These are phyloP conservation scores for Ptilorrhoa leucosticta DNA, from an alignment of 2,113 vertebrate species.

Conservation along the genomic window DNA sequence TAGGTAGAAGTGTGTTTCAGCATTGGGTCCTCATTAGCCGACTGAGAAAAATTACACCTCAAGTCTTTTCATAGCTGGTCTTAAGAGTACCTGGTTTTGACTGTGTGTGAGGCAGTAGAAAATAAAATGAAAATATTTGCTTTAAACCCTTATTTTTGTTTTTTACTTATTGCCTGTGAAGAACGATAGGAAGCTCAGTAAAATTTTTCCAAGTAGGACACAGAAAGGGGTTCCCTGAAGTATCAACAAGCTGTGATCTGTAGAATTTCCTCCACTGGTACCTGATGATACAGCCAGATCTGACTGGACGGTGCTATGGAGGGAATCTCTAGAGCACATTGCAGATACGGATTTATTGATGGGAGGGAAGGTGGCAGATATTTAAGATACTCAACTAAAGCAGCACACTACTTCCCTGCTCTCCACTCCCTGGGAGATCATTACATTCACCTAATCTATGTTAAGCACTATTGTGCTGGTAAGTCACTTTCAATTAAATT, in stretches of 20 bases:
- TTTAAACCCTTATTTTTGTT: background rate
- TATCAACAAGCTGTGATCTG: background rate
- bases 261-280: background rate
- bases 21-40: background rate
- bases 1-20: background rate
- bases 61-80: background rate
- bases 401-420: background rate
- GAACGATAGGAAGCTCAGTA: background rate
- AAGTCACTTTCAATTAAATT: background rate
- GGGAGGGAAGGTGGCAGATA: background rate
- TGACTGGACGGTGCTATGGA: rapidly evolving
- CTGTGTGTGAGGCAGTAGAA: background rate
- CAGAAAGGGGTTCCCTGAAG: background rate
- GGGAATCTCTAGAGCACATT: background rate
- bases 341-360: background rate
- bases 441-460: background rate
- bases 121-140: background rate
- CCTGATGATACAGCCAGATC: background rate
- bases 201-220: background rate
- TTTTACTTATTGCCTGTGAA: background rate
- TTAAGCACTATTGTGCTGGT: background rate
- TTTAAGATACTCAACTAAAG: background rate
- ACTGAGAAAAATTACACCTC: background rate
- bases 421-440: background rate
- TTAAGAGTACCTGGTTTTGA: background rate